Conservation (phyloP, 2,888 invertebrate genomes). For the Prosopocoilus inquinatus region DNA sequence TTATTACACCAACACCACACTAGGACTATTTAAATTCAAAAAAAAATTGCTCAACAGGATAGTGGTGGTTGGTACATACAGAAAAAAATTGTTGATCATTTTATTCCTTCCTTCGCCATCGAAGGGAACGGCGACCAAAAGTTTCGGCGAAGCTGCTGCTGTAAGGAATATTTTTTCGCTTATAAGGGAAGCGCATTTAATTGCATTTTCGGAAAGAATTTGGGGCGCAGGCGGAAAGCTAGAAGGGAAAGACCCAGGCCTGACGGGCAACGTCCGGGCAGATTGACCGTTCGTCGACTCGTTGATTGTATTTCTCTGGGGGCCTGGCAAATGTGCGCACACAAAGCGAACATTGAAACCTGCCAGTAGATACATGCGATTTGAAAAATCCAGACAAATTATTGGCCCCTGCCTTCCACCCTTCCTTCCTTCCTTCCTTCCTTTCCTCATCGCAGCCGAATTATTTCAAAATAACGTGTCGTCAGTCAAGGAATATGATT, state of each 20-base stretch:
- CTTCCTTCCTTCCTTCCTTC: too few species aligned
- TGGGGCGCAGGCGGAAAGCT: background rate
- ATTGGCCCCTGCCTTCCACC: conserved; percentile 22
- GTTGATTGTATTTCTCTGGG: conserved; percentile 48
- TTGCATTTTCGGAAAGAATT: background rate
- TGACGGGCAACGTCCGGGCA: conserved; percentile 31
- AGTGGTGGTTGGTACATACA: too few species aligned
- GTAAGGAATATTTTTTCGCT: background rate
- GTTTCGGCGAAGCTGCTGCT: too few species aligned
- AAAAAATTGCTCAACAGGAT: too few species aligned
- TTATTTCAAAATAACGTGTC: too few species aligned
- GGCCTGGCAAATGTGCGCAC: conserved; percentile 29
- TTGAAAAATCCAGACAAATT: conserved; percentile 37
- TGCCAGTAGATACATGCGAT: conserved; percentile 34
- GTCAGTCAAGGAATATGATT: too few species aligned
- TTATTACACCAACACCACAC: too few species aligned
- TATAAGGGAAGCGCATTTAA: background rate
- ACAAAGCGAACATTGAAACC: conserved; percentile 33
- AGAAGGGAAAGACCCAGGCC: conserved; percentile 4
- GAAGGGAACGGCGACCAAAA: too few species aligned
- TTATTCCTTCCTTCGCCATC: too few species aligned
- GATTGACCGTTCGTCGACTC: conserved; percentile 39
- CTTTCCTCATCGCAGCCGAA: background rate
- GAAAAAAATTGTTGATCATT: too few species aligned
- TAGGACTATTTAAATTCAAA: too few species aligned